A percentile compares a stretch with the other conserved stretches of the same genome.
These are phyloP conservation scores for Acronicta aceris DNA, from an alignment of 2,888 invertebrate genomes.

Conservation along the genomic window DNA sequence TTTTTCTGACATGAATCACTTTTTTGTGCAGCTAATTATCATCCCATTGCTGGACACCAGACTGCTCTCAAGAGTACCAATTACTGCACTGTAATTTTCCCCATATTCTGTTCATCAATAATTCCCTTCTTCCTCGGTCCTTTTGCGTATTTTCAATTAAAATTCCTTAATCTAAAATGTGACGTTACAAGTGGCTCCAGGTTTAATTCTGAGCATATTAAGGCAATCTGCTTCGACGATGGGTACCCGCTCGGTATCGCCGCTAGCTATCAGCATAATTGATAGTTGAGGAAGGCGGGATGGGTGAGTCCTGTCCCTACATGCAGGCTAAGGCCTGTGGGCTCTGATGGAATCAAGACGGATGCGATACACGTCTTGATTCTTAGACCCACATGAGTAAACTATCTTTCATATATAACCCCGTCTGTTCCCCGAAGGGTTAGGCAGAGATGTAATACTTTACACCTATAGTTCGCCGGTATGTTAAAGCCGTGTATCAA, in stretches of 20 bases:
- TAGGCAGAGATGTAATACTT: no score
- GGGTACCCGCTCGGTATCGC: conserved; percentile 38
- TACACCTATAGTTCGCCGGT: no score
- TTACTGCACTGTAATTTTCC: not conserved
- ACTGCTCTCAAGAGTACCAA: not conserved
- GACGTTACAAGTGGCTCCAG: conserved; percentile 38
- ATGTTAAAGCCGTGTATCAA: no score
- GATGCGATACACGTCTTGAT: not conserved
- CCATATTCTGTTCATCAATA: not conserved
- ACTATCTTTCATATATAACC: no score
- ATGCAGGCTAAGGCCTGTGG: conserved; percentile 13
- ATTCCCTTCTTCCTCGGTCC: not conserved
- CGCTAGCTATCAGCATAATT: conserved; percentile 57
- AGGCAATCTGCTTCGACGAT: conserved; percentile 63
- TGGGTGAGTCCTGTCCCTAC: conserved; percentile 15
- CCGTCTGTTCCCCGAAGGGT: no score
- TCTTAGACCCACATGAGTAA: not conserved
- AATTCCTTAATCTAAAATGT: conserved; percentile 41
- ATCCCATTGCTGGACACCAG: not conserved
- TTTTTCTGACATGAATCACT: no score
- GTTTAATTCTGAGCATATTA: conserved; percentile 58
- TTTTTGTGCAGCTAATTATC: no score
- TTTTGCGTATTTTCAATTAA: conserved; percentile 30
- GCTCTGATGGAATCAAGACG: conserved; percentile 12
- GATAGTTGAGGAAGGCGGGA: conserved; percentile 29